These are phyloP conservation scores for Ceratitis capitata DNA, from an alignment of 1,140 invertebrate genomes.

Conservation along the genomic window DNA sequence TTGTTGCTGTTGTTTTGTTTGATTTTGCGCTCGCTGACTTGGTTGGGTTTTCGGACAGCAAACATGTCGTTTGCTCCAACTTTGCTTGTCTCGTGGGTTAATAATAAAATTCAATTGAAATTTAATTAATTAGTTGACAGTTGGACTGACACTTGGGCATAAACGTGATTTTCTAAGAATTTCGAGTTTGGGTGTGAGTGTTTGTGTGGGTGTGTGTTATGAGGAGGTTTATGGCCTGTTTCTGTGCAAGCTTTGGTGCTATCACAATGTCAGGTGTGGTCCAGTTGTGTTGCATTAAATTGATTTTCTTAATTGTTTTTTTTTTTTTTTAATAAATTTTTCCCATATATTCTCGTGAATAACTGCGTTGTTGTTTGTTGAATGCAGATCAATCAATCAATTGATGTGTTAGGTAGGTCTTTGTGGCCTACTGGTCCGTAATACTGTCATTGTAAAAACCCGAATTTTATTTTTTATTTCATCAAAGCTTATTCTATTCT, in stretches of 20 bases:
- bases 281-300: neutral
- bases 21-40: neutral
- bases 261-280: neutral
- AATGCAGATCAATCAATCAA: constrained; percentile 28
- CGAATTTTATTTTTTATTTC: too few relatives aligned
- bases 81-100: neutral
- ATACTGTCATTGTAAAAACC: too few relatives aligned
- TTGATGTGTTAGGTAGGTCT: neutral
- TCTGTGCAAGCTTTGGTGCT: too few relatives aligned
- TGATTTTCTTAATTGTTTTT: neutral
- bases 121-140: constrained; percentile 47
- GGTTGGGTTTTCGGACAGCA: neutral
- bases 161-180: neutral
- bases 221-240: too few relatives aligned
- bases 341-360: neutral
- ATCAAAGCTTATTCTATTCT: too few relatives aligned
- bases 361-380: neutral
- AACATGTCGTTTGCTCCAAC: neutral
- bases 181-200: neutral
- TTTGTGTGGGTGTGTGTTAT: neutral
- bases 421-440: too few relatives aligned
- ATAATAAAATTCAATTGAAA: constrained; percentile 47
- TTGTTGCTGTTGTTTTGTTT: neutral
- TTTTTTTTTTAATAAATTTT: neutral
- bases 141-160: constrained; percentile 35